A percentile compares a stretch with the other conserved stretches of the same genome.
Evolutionary conservation across 2,797 vertebrate genomes (phyloP).

Genomic region (Cynodonichthys magdalenae): DNA sequence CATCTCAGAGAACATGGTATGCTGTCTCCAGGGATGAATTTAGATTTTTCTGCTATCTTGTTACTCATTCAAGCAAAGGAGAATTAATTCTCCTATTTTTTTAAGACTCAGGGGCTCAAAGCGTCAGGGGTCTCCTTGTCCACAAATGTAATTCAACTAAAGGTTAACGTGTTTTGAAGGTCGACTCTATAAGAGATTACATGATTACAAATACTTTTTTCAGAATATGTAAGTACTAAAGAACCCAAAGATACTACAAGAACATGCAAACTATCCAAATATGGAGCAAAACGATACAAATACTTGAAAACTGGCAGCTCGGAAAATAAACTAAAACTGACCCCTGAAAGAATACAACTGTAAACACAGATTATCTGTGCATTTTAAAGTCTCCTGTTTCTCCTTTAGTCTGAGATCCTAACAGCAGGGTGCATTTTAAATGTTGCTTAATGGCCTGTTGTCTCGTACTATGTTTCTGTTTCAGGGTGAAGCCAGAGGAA

Average conservation of each 20-base stretch:
- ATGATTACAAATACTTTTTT: neutral
- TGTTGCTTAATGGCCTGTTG: too few species aligned
- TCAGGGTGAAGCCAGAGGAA: neutral
- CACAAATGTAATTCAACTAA: neutral
- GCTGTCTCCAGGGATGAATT: conserved; percentile 21
- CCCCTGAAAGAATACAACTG: too few species aligned
- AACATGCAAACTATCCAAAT: too few species aligned
- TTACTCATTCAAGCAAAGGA: neutral
- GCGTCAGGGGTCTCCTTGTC: neutral
- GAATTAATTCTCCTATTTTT: neutral
- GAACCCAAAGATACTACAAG: too few species aligned
- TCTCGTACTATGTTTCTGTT: neutral
- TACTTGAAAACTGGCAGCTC: too few species aligned
- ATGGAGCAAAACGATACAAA: too few species aligned
- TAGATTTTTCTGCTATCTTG: neutral
- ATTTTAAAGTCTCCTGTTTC: too few species aligned
- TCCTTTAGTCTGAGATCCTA: neutral
- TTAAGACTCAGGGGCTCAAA: neutral
- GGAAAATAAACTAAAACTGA: too few species aligned
- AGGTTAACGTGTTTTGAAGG: neutral
- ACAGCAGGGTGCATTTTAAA: too few species aligned
- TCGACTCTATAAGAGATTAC: neutral
- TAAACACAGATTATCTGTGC: too few species aligned
- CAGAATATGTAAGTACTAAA: neutral
- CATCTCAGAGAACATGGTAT: conserved; percentile 71